Evolutionary conservation across 2,888 invertebrate genomes (phyloP).

Genomic region (Stictocephala bisonia): DNA sequence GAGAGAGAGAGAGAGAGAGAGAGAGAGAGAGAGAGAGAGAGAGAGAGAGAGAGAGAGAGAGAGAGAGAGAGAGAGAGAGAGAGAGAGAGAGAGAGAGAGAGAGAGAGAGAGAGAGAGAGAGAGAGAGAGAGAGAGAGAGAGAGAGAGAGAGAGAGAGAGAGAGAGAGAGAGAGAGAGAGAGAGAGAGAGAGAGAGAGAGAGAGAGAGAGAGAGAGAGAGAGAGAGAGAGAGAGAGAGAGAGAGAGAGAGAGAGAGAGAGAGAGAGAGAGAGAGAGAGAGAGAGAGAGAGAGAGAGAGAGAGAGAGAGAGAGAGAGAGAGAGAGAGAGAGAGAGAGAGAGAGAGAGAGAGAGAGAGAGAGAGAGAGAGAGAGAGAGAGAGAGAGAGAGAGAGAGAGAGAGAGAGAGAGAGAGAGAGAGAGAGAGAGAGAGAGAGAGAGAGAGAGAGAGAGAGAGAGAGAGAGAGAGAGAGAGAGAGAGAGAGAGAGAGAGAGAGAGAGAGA

Average conservation of each 20-base stretch:
- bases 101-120: not conserved
- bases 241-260: not conserved
- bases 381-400: not conserved
- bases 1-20: not conserved
- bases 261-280: not conserved
- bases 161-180: not conserved
- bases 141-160: not conserved
- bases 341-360: not conserved
- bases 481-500: not conserved
- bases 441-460: not conserved
- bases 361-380: not conserved
- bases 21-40: not conserved
- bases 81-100: constrained; percentile 9
- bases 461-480: not conserved
- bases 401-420: no score
- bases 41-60: constrained; percentile 3
- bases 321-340: not conserved
- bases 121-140: not conserved
- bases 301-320: not conserved
- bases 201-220: not conserved
- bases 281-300: not conserved
- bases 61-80: not conserved
- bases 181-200: not conserved
- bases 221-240: not conserved
- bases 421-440: not conserved